Evolutionary conservation across 53 echinoderm and acorn worm species (phyloP).

Genomic region (Temnopleurus reevesii): DNA sequence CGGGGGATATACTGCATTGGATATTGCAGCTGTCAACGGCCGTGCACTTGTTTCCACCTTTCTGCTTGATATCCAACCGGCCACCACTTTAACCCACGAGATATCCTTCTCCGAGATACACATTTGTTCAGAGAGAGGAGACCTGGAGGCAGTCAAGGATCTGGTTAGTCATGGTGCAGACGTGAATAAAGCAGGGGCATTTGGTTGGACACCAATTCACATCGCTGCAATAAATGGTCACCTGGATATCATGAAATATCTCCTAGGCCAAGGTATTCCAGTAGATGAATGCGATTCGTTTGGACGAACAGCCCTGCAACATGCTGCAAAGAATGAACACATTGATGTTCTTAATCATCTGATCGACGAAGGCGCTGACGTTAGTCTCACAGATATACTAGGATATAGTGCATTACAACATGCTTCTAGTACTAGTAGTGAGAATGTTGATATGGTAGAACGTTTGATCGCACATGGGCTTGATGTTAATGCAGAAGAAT

Average conservation of each 20-base stretch:
- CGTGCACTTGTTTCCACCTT: neutral
- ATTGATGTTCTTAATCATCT: neutral
- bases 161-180: neutral
- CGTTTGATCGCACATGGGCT: no score
- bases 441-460: no score
- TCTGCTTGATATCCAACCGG: neutral
- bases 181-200: neutral
- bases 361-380: neutral
- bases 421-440: no score
- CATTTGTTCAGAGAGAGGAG: neutral
- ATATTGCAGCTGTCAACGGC: neutral
- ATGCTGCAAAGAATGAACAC: neutral
- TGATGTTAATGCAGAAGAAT: no score
- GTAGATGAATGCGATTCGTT: neutral
- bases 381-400: no score
- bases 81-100: neutral
- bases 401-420: no score
- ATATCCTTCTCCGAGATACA: neutral
- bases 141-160: neutral
- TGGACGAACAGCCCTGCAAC: neutral
- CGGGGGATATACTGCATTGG: neutral
- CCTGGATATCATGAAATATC: neutral
- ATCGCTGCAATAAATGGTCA: neutral
- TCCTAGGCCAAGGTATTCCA: neutral
- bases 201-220: conserved; percentile 14